Evolutionary conservation across 2,797 vertebrate genomes (phyloP).

Genomic region (Anableps anableps): DNA sequence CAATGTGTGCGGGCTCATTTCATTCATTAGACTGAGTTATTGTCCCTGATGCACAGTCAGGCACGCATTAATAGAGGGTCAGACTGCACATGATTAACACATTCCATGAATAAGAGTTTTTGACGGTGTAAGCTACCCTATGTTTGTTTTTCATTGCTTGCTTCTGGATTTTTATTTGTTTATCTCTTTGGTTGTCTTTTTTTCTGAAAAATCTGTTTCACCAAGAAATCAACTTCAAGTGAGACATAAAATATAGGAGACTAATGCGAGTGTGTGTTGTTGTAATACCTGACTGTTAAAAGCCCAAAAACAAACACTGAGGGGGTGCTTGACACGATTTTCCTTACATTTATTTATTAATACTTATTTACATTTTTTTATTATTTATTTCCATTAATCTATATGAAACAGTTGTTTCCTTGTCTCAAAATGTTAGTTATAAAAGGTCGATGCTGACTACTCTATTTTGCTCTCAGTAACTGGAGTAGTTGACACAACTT

Average conservation of each 20-base stretch:
- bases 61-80: not conserved
- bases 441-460: not conserved
- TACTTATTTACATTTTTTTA: not conserved
- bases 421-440: not conserved
- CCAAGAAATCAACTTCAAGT: not conserved
- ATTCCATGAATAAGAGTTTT: not conserved
- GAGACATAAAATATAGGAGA: not conserved
- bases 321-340: not conserved
- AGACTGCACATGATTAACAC: not conserved
- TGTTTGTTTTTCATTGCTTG: not conserved
- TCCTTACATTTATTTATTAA: not conserved
- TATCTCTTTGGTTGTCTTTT: not conserved
- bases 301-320: not conserved
- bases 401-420: not conserved
- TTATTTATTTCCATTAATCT: not conserved
- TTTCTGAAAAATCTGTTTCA: not conserved
- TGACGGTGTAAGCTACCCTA: not conserved
- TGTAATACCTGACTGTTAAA: not conserved
- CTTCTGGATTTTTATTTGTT: not conserved
- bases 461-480: not conserved
- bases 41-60: not conserved
- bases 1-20: not conserved
- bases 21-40: not conserved
- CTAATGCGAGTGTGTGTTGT: not conserved
- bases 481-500: not conserved